Conservation (phyloP, 2,797 vertebrate genomes). For the Merluccius polli region DNA sequence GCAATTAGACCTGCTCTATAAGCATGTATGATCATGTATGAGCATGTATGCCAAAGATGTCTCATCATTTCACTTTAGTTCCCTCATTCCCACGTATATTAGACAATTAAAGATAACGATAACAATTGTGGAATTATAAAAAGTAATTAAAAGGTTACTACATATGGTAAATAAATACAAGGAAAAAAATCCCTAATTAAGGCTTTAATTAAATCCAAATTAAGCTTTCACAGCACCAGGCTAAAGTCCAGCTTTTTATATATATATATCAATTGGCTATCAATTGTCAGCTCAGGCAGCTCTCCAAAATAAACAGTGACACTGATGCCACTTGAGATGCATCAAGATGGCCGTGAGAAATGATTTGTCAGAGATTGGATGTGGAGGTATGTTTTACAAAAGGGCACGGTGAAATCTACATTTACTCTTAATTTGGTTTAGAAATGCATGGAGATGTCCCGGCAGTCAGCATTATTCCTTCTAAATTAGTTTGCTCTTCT, state of each 20-base stretch:
- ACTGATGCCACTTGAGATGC: conserved; percentile 51
- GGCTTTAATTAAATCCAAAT: background rate
- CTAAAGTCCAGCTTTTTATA: background rate
- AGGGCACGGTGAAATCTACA: conserved; percentile 32
- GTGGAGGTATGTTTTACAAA: conserved; percentile 37
- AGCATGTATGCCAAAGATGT: background rate
- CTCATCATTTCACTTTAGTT: background rate
- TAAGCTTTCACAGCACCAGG: background rate
- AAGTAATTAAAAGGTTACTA: background rate
- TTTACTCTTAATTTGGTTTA: conserved; percentile 39
- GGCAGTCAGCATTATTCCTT: conserved; percentile 61
- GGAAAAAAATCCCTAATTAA: no score
- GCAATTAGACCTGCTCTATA: background rate
- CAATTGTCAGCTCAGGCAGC: background rate
- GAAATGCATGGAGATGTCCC: conserved; percentile 43
- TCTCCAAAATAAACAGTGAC: conserved; percentile 20
- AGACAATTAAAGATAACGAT: background rate
- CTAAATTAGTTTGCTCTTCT: conserved; percentile 65
- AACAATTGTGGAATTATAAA: background rate
- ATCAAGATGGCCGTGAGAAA: conserved; percentile 34
- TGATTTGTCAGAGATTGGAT: conserved; percentile 45
- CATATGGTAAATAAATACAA: background rate
- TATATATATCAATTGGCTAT: conserved; percentile 17
- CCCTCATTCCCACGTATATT: background rate
- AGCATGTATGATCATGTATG: background rate